Percentiles rank a stretch among this genome's conserved stretches.
phyloP scores from a whole-genome alignment of 2,113 vertebrate genomes.

The Arothron firmamentum region DNA sequence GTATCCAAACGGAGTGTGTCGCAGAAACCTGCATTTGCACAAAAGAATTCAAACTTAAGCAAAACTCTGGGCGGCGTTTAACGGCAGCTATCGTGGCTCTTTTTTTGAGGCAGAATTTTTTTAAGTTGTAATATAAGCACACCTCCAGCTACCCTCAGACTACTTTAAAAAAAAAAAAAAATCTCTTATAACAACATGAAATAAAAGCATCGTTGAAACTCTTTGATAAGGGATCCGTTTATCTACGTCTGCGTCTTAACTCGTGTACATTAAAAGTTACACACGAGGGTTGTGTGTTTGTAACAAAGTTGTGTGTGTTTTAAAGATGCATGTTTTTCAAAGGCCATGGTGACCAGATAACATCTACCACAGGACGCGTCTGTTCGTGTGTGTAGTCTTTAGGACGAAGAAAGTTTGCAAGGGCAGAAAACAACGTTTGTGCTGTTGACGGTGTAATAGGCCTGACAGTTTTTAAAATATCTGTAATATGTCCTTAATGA shows the following conservation, averaged over 20 bases:
- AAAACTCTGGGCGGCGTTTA: conserved; percentile 5
- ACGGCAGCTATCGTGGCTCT: conserved; percentile 50
- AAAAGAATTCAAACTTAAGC: conserved; percentile 23
- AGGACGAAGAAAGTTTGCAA: too few relatives aligned
- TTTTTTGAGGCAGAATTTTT: conserved; percentile 1
- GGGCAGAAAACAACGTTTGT: background rate
- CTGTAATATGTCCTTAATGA: background rate
- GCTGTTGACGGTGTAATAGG: background rate
- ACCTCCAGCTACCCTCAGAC: background rate
- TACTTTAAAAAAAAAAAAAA: too few relatives aligned
- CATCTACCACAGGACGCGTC: background rate
- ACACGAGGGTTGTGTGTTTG: too few relatives aligned
- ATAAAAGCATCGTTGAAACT: too few relatives aligned
- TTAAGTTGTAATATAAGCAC: conserved; percentile 14
- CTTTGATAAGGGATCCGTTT: too few relatives aligned
- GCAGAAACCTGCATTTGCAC: conserved; percentile 46
- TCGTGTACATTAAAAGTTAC: too few relatives aligned
- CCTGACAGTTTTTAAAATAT: background rate
- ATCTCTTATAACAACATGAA: too few relatives aligned
- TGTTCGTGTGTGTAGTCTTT: background rate
- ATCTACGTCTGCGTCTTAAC: too few relatives aligned
- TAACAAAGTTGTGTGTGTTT: background rate
- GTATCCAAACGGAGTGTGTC: conserved; percentile 22
- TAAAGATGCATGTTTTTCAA: background rate
- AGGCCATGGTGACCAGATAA: background rate